phyloP scores from a whole-genome alignment of 2,113 vertebrate species.

The Malaclemys terrapin region DNA sequence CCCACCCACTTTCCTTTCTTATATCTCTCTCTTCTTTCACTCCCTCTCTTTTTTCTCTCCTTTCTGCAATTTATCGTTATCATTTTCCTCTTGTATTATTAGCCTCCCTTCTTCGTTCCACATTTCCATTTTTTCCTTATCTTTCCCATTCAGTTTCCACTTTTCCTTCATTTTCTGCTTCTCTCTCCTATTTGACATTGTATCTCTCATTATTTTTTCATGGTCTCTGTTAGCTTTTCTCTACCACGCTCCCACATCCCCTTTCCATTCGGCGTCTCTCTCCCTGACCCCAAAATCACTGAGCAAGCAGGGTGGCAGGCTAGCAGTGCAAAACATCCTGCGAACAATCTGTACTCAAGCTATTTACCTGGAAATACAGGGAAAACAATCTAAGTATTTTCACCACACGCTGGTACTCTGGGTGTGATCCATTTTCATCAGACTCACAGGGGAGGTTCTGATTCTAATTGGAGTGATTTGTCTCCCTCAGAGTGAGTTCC shows the following conservation, averaged over 20 bases:
- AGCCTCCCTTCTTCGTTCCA: neutral
- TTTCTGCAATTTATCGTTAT: neutral
- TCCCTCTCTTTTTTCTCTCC: neutral
- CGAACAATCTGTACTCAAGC: neutral
- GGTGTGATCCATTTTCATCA: neutral
- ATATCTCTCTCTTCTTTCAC: neutral
- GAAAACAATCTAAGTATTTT: neutral
- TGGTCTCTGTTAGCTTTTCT: neutral
- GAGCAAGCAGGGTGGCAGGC: neutral
- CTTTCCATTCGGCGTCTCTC: neutral
- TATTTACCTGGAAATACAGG: neutral
- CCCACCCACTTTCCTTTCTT: neutral
- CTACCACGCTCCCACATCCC: neutral
- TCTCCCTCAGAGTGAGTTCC: constrained; percentile 2
- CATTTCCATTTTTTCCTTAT: neutral
- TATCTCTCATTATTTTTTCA: neutral
- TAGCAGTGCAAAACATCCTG: neutral
- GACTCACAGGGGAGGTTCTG: neutral
- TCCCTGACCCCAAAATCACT: neutral
- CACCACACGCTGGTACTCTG: neutral
- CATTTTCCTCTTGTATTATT: neutral
- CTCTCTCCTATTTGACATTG: neutral
- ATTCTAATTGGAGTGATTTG: constrained; percentile 22
- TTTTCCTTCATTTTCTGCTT: neutral
- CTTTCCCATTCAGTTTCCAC: neutral